Percentiles rank a stretch among this genome's conserved stretches.
Evolutionary conservation across 1,140 invertebrate species (phyloP).

Genomic region (Ericerus pela): DNA sequence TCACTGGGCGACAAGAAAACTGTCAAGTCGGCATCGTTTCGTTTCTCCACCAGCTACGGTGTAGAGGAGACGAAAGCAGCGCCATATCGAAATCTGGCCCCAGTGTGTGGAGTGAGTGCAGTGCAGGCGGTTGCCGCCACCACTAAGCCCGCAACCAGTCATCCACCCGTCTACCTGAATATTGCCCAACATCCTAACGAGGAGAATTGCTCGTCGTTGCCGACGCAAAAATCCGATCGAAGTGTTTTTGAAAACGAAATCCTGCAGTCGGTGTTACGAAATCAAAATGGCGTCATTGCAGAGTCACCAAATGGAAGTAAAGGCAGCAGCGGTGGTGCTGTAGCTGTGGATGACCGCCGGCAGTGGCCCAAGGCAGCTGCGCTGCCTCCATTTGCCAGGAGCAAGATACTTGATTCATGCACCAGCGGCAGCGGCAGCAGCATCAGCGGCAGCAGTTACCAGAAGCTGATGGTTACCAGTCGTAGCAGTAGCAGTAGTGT

Average conservation of each 20-base stretch:
- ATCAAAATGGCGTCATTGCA: neutral
- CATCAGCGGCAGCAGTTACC: neutral
- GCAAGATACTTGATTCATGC: no score
- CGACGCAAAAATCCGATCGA: conserved; percentile 3
- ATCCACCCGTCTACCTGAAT: conserved; percentile 5
- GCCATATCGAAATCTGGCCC: neutral
- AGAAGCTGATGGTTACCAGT: neutral
- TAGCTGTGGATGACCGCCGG: neutral
- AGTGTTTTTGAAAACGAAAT: conserved; percentile 9
- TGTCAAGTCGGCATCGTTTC: conserved; percentile 20
- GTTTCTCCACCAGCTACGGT: conserved; percentile 19
- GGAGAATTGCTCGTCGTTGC: conserved; percentile 9
- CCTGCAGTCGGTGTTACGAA: neutral
- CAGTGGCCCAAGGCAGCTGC: neutral
- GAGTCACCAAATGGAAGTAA: neutral
- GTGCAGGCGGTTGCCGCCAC: conserved; percentile 1
- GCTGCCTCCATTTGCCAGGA: no score
- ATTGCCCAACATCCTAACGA: neutral
- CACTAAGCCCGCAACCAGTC: conserved; percentile 10
- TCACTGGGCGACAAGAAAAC: conserved; percentile 21
- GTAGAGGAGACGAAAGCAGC: conserved; percentile 15
- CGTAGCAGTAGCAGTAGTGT: conserved; percentile 12
- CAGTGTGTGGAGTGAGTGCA: neutral
- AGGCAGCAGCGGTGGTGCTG: neutral
- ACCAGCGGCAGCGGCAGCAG: no score